Percentiles rank a stretch among this genome's conserved stretches.
These are phyloP conservation scores for Taurulus bubalis DNA, from an alignment of 2,113 vertebrate genomes.

Conservation along the genomic window DNA sequence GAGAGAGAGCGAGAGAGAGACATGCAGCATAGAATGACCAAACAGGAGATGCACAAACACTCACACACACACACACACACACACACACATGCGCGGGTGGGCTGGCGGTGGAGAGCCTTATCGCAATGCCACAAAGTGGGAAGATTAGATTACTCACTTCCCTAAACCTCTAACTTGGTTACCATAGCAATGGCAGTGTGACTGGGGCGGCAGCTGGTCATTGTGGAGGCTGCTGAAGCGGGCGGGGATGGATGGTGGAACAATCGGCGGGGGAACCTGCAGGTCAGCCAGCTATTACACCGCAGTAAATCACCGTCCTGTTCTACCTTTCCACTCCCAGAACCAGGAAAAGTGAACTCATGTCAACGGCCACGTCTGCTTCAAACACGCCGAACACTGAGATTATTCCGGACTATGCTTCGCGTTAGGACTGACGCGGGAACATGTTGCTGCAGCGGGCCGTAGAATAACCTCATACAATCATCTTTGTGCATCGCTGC, in stretches of 20 bases:
- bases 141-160: constrained; percentile 83
- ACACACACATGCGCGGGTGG: constrained; percentile 40
- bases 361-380: not conserved
- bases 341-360: not conserved
- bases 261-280: constrained; percentile 53
- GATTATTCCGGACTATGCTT: constrained; percentile 11
- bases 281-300: constrained; percentile 59
- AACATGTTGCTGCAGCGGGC: too few species aligned
- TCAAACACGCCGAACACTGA: not conserved
- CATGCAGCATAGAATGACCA: constrained; percentile 56
- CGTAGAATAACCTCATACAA: not conserved
- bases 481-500: constrained; percentile 42
- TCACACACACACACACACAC: too few species aligned
- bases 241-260: constrained; percentile 52
- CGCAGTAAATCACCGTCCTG: constrained; percentile 8
- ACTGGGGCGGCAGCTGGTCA: constrained; percentile 61
- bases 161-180: constrained; percentile 83
- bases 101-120: constrained; percentile 68
- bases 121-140: constrained; percentile 74
- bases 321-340: not conserved
- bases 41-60: constrained; percentile 43
- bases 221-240: constrained; percentile 52
- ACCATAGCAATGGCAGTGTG: constrained; percentile 79
- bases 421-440: too few species aligned
- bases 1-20: constrained; percentile 3